phyloP scores from a whole-genome alignment of 2,888 invertebrate genomes.

The Pelosia muscerda region DNA sequence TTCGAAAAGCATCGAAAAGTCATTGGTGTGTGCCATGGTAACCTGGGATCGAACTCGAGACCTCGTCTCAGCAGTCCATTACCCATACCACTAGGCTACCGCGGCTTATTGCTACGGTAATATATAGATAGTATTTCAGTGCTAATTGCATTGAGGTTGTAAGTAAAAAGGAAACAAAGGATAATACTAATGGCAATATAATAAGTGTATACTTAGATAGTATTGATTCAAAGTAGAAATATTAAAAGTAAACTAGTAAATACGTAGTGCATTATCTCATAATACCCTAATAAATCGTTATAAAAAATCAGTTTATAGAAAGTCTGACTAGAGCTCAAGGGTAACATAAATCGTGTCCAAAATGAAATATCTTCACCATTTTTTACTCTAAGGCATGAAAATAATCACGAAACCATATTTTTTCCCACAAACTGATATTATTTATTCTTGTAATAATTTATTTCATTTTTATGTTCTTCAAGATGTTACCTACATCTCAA shows the following conservation, averaged over 20 bases:
- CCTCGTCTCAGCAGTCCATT: too few relatives aligned
- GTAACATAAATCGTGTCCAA: neutral
- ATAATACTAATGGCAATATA: neutral
- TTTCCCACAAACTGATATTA: neutral
- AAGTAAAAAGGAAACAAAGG: neutral
- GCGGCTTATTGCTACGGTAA: too few relatives aligned
- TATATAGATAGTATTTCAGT: too few relatives aligned
- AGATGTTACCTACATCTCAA: neutral
- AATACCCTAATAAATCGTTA: neutral
- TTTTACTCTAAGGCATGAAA: neutral
- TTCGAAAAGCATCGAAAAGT: too few relatives aligned
- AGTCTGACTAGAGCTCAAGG: neutral
- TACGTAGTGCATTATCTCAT: neutral
- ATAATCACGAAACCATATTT: neutral
- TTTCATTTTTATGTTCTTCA: neutral
- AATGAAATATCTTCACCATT: slow-evolving; percentile 4
- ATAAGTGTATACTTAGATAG: too few relatives aligned
- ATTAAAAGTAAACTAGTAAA: neutral
- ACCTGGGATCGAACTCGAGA: too few relatives aligned
- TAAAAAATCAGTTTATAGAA: slow-evolving; percentile 5
- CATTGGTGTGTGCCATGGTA: too few relatives aligned
- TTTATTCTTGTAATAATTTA: neutral
- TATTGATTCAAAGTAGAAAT: neutral
- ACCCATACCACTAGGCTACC: too few relatives aligned
- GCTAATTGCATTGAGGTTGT: too few relatives aligned